These are phyloP conservation scores for Brachionus calyciflorus DNA, from an alignment of 1,140 invertebrate genomes.

Conservation along the genomic window DNA sequence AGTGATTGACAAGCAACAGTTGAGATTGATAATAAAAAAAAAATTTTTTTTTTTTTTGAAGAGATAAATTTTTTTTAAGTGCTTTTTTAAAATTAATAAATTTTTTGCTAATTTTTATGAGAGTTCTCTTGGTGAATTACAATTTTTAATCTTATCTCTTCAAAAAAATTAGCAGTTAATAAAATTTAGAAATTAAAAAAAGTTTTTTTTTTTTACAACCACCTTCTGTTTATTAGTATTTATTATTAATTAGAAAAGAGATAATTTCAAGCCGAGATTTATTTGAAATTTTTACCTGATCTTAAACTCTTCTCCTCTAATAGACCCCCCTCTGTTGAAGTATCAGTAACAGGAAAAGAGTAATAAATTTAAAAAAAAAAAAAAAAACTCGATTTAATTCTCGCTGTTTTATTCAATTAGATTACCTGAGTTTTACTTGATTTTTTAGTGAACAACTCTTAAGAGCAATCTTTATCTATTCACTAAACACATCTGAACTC, in stretches of 20 bases:
- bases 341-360: slow-evolving; percentile 5
- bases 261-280: slow-evolving; percentile 37
- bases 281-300: neutral
- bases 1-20: slow-evolving; percentile 44
- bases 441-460: neutral
- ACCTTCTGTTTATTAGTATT: slow-evolving; percentile 41
- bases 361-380: too few species aligned
- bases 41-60: neutral
- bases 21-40: slow-evolving; percentile 12
- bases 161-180: slow-evolving; percentile 31
- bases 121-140: neutral
- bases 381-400: neutral
- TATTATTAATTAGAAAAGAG: neutral
- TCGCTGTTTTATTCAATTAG: slow-evolving; percentile 39
- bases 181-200: too few species aligned
- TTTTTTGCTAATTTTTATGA: neutral
- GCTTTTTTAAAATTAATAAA: neutral
- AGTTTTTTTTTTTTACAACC: slow-evolving; percentile 32
- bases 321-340: neutral
- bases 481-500: slow-evolving; percentile 12
- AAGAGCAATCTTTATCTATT: slow-evolving; percentile 30
- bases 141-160: slow-evolving; percentile 25
- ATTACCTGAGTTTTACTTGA: neutral
- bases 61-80: neutral
- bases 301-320: neutral